Percentiles rank a stretch among this genome's conserved stretches.
These are phyloP conservation scores for Drosophila persimilis DNA, from an alignment of 1,140 invertebrate species.

Conservation along the genomic window DNA sequence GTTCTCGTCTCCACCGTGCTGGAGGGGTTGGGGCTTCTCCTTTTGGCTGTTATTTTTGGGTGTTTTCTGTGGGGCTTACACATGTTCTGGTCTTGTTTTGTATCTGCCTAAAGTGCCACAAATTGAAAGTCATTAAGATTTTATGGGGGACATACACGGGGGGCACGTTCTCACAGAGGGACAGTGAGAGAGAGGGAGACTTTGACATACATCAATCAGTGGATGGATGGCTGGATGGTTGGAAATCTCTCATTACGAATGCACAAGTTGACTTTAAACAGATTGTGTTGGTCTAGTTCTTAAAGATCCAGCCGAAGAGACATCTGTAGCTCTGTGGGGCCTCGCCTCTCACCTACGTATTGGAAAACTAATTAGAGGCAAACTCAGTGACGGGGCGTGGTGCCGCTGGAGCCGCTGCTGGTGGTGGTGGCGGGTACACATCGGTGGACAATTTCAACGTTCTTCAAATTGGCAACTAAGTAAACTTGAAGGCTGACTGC, in stretches of 20 bases:
- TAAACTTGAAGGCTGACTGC: slow-evolving; percentile 68
- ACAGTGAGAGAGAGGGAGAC: neutral
- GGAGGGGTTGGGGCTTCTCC: neutral
- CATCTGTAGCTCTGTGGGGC: slow-evolving; percentile 17
- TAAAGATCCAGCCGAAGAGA: slow-evolving; percentile 34
- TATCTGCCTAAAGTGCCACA: slow-evolving; percentile 75
- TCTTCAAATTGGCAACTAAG: slow-evolving; percentile 73
- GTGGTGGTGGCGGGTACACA: slow-evolving; percentile 34
- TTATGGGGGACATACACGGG: slow-evolving; percentile 23
- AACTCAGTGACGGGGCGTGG: slow-evolving; percentile 6
- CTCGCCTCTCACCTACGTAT: slow-evolving; percentile 22
- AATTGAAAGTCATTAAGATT: slow-evolving; percentile 76
- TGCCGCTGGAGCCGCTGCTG: neutral
- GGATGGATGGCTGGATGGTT: slow-evolving; percentile 1
- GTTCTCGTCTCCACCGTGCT: slow-evolving; percentile 17
- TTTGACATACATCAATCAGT: slow-evolving; percentile 69
- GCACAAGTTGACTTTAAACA: slow-evolving; percentile 50
- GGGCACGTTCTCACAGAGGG: slow-evolving; percentile 30
- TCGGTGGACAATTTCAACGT: slow-evolving; percentile 61
- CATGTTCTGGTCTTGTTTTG: slow-evolving; percentile 58
- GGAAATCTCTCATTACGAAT: slow-evolving; percentile 58
- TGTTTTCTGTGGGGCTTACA: slow-evolving; percentile 34
- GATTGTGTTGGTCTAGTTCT: slow-evolving; percentile 52
- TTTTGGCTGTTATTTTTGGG: slow-evolving; percentile 18
- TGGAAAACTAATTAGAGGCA: slow-evolving; percentile 72